Evolutionary conservation across 2,797 vertebrate genomes (phyloP), one percentile per base, ranked within the genome.

Genomic region (Gadopsis marmoratus): DNA sequence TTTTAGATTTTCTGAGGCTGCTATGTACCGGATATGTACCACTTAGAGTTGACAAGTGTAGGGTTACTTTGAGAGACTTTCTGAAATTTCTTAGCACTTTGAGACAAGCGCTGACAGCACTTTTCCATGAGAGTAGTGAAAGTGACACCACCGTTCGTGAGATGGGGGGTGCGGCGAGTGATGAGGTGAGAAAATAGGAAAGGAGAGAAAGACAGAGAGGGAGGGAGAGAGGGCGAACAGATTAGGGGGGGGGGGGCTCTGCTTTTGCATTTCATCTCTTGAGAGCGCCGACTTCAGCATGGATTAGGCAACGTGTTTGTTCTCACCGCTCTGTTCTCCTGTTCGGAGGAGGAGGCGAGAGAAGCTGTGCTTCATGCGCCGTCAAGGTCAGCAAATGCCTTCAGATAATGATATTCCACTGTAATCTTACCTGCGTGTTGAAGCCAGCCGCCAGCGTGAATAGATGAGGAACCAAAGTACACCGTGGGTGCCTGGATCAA

Each of bases 241-340:
- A 92, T 93, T 93, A 84, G 39, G 70, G 70, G 56, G 5, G 41
- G 70, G 70, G 56, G 54, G 74, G 82, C 68, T 79, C 89, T 87
- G 68, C 83, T 81, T 90, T 91, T 87, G 76, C 69, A 70, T 93
- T 92, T 95, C 89, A 93, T 94, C 89, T 92, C 83, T 64, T 23
- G 72, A 88, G 90, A 93, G 85, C 71, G 92, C 93, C 94, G 92
- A 95, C 90, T 91, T 94, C 93, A 94, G 94, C 93, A 91, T 2
- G 88, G 90, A 94, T 94, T 92, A 91, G 91, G 87, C 83, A 43
- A 75, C 2, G 78, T 93, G 91, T 93, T 94, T 94, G 92, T 93
- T 94, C 90, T 89, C 77, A 59, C 33, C 13, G 67, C 83, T 90
- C 84, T 86, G 81, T 86, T 91, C 74, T 90, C 78, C 83, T 79